Percentiles rank a stretch among this genome's conserved stretches.
phyloP scores from a whole-genome alignment of 1,140 invertebrate genomes.

The Heliconius melpomene region DNA sequence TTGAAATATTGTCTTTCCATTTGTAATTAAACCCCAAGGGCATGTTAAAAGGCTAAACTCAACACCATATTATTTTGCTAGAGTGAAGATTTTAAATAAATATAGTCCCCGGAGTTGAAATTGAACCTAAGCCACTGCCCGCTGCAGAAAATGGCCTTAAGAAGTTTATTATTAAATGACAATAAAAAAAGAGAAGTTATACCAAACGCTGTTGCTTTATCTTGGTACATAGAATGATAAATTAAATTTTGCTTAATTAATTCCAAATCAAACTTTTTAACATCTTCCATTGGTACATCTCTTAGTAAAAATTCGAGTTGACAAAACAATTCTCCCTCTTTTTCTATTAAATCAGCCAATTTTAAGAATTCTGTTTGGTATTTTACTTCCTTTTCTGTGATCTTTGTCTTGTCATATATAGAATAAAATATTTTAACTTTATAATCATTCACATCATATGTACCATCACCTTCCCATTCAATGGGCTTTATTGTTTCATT shows the following conservation, averaged over 20 bases:
- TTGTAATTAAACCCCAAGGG: no score
- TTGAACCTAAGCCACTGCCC: no score
- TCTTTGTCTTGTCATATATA: not conserved
- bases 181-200: not conserved
- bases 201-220: not conserved
- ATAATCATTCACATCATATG: constrained; percentile 12
- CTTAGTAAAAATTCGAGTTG: constrained; percentile 44
- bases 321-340: constrained; percentile 43
- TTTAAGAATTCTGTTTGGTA: constrained; percentile 14
- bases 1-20: no score
- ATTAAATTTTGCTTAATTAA: constrained; percentile 41
- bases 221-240: constrained; percentile 22
- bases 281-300: constrained; percentile 36
- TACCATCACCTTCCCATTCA: not conserved
- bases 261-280: constrained; percentile 41
- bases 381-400: not conserved
- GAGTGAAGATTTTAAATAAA: not conserved
- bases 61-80: no score
- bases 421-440: constrained; percentile 30
- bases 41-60: no score
- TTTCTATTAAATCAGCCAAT: constrained; percentile 37
- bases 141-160: no score
- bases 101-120: not conserved
- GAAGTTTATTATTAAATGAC: not conserved
- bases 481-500: constrained; percentile 27